These are phyloP conservation scores for Myopa tessellatipennis DNA, from an alignment of 2,888 invertebrate genomes.

Conservation along the genomic window DNA sequence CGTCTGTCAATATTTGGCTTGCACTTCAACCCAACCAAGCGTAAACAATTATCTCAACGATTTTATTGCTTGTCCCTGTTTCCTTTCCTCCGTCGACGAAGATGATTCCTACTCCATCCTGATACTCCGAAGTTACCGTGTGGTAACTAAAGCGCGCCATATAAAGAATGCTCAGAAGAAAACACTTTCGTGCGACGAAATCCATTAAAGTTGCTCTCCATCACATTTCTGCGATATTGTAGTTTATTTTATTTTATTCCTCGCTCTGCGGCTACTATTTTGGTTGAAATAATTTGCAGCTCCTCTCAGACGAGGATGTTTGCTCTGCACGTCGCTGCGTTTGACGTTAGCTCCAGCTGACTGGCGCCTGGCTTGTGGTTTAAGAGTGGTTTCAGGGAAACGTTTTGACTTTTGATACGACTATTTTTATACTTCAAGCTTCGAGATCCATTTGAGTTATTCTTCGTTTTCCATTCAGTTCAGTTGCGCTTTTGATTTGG, in stretches of 20 bases:
- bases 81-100: background rate
- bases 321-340: background rate
- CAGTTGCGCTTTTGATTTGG: too few relatives aligned
- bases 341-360: background rate
- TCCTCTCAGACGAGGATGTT: background rate
- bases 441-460: too few relatives aligned
- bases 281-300: background rate
- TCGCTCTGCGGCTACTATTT: background rate
- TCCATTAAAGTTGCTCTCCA: background rate
- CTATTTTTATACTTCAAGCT: too few relatives aligned
- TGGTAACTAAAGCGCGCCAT: too few relatives aligned
- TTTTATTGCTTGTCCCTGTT: conserved; percentile 19
- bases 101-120: too few relatives aligned
- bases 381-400: background rate
- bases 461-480: too few relatives aligned
- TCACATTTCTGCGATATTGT: background rate
- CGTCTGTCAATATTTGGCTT: conserved; percentile 45
- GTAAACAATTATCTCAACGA: conserved; percentile 22
- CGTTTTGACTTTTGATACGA: too few relatives aligned
- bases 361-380: background rate
- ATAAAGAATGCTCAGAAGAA: too few relatives aligned
- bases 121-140: too few relatives aligned
- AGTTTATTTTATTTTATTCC: too few relatives aligned
- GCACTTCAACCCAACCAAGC: conserved; percentile 35
- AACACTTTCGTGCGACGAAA: background rate